A percentile compares a stretch with the other conserved stretches of the same genome.
phyloP scores from a whole-genome alignment of 1,140 invertebrate species.

The Chymomyza costata region DNA sequence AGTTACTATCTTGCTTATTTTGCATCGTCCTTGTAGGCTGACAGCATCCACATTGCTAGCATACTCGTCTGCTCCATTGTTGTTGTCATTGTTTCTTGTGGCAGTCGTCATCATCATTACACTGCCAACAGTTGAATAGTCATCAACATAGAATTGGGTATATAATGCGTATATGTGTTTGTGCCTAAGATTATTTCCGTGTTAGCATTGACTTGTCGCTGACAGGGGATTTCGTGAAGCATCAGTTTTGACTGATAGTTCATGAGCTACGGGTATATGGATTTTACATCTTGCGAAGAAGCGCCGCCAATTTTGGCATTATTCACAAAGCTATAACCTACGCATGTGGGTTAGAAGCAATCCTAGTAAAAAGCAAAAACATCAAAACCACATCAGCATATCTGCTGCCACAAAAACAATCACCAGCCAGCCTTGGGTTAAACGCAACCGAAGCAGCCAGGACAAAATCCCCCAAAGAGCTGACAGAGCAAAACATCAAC shows the following conservation, averaged over 20 bases:
- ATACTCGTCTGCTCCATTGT: slow-evolving; percentile 14
- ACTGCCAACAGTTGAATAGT: slow-evolving; percentile 56
- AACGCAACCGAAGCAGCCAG: no score
- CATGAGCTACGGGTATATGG: no score
- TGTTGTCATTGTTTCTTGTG: slow-evolving; percentile 38
- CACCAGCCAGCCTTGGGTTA: slow-evolving; percentile 17
- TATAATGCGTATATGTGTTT: slow-evolving; percentile 29
- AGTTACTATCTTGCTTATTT: no score
- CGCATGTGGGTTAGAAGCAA: no score
- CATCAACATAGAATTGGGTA: slow-evolving; percentile 48
- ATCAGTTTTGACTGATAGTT: no score
- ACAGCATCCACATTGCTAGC: slow-evolving; percentile 49
- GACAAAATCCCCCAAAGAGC: slow-evolving; percentile 61
- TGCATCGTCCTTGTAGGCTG: slow-evolving; percentile 56
- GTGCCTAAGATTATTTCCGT: no score
- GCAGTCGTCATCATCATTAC: slow-evolving; percentile 65
- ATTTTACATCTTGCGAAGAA: no score
- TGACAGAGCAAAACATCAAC: slow-evolving; percentile 61
- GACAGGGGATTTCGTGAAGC: no score
- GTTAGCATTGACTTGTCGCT: no score
- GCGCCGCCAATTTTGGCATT: no score
- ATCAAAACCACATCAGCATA: slow-evolving; percentile 65
- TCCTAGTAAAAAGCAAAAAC: slow-evolving; percentile 51
- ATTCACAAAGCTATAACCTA: no score
- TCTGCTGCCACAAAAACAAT: slow-evolving; percentile 20